phyloP scores from a whole-genome alignment of 35 echinoderm and acorn worm species.

The Eucidaris tribuloides region DNA sequence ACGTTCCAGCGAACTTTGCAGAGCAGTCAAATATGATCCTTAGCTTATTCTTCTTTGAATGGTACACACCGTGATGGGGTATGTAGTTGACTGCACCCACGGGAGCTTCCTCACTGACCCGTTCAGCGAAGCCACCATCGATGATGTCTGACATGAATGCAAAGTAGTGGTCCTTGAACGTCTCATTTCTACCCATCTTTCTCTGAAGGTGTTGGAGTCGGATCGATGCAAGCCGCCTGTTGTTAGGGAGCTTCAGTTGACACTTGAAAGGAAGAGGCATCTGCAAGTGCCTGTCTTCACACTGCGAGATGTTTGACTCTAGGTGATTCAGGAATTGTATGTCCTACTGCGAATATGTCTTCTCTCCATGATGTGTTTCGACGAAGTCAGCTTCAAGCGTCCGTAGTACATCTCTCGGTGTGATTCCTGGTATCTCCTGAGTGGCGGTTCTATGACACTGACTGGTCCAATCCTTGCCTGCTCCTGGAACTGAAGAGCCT shows the following conservation, averaged over 20 bases:
- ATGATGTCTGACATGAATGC: constrained; percentile 47
- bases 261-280: constrained; percentile 61
- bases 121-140: constrained; percentile 39
- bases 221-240: constrained; percentile 20
- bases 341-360: constrained; percentile 21
- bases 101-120: not conserved
- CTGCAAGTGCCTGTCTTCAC: constrained; percentile 29
- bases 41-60: constrained; percentile 55
- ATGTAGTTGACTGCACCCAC: constrained; percentile 40
- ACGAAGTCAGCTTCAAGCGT: constrained; percentile 19
- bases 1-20: constrained; percentile 45
- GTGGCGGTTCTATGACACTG: constrained; percentile 15
- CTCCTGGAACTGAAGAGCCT: not conserved
- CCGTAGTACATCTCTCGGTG: constrained; percentile 15
- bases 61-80: constrained; percentile 57
- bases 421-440: constrained; percentile 14
- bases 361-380: constrained; percentile 1
- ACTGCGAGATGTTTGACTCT: not conserved
- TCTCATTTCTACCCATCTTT: not conserved
- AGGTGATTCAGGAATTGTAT: constrained; percentile 30
- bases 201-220: constrained; percentile 24
- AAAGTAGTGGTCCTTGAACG: constrained; percentile 36
- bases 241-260: constrained; percentile 35
- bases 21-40: constrained; percentile 69
- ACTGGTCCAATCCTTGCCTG: not conserved